Evolutionary conservation across 2,888 invertebrate species (phyloP), one percentile per base, ranked within the genome.

Genomic region (Anodontia alba): DNA sequence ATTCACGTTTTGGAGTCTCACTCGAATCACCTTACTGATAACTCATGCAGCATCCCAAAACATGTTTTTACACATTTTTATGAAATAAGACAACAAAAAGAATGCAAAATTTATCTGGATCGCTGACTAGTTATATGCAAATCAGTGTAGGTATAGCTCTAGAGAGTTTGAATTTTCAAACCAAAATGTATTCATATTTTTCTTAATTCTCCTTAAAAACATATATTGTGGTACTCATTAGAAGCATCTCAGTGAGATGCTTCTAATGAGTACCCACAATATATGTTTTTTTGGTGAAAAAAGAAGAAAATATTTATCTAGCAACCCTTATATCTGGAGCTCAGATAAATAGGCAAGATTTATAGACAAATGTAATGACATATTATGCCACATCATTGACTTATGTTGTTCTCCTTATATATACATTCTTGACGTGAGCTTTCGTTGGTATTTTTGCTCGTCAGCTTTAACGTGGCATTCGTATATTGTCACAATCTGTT

Each of bases 381-480:
- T n/a, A 12, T 38, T 38, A 57, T 57, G 57, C 57, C 57, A 57
- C 57, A 57, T 57, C 57, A 57, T 26, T 23, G 7, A 26, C 57
- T 57, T 26, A 3, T 57, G 57, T 26, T 57, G n/a, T 23, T 29
- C 15, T 23, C 23, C n/a, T 7, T 10, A 57, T 57, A n/a, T 57
- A n/a, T n/a, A 57, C 57, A 57, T 8, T 8, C 26, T 23, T 10
- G 57, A 57, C 29, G 29, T 49, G 57, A 17, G 5, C 26, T 3
- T 57, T 10, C 23, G 29, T 3, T 26, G 23, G 38, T 38, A 38
- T 29, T 26, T 29, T 57, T 57, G 23, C 38, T 26, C 29, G 57
- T 57, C 23, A 26, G 23, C 23, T 23, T 15, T 8, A 57, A 57
- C 26, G 57, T 57, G 57, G 29, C 57, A 26, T 15, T 7, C 15